A percentile compares a stretch with the other conserved stretches of the same genome.
These are phyloP conservation scores for Helicorthomorpha holstii DNA, from an alignment of 1,140 invertebrate genomes.

Conservation along the genomic window DNA sequence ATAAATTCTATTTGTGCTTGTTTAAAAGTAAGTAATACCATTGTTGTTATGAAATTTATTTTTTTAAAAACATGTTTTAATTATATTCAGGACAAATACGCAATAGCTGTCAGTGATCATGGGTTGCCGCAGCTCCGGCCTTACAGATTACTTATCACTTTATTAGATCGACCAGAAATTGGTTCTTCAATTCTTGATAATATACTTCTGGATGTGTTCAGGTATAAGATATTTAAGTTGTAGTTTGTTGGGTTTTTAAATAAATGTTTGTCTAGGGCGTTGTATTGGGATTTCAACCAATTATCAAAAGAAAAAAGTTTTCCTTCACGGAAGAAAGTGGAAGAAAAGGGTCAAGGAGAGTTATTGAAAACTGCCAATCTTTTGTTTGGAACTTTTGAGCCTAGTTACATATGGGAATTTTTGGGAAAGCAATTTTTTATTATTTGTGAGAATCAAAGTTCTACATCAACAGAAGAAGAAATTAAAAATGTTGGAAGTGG, in stretches of 20 bases:
- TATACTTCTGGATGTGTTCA: slow-evolving; percentile 69
- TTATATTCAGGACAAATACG: slow-evolving; percentile 36
- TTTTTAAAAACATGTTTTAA: slow-evolving; percentile 20
- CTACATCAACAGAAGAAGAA: slow-evolving; percentile 21
- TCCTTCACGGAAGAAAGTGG: slow-evolving; percentile 5
- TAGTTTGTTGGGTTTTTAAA: no score
- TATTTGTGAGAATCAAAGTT: slow-evolving; percentile 10
- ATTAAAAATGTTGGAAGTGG: slow-evolving; percentile 18
- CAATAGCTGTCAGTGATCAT: slow-evolving; percentile 22
- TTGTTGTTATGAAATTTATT: slow-evolving; percentile 29
- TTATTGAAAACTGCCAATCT: slow-evolving; percentile 69
- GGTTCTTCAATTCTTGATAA: slow-evolving; percentile 67
- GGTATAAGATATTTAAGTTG: slow-evolving; percentile 25
- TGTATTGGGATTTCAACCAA: neutral
- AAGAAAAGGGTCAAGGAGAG: slow-evolving; percentile 21
- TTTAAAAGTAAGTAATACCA: slow-evolving; percentile 21
- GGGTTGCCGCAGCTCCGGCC: slow-evolving; percentile 46
- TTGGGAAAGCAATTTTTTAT: slow-evolving; percentile 49
- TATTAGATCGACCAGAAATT: slow-evolving; percentile 79
- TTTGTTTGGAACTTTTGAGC: slow-evolving; percentile 65
- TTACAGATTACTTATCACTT: slow-evolving; percentile 66
- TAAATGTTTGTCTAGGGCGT: neutral
- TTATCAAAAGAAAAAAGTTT: neutral
- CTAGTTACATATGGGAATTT: slow-evolving; percentile 73
- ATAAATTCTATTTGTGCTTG: slow-evolving; percentile 30